These are phyloP conservation scores for Tetramorium alpestre DNA, from an alignment of 1,140 invertebrate species.

Conservation along the genomic window DNA sequence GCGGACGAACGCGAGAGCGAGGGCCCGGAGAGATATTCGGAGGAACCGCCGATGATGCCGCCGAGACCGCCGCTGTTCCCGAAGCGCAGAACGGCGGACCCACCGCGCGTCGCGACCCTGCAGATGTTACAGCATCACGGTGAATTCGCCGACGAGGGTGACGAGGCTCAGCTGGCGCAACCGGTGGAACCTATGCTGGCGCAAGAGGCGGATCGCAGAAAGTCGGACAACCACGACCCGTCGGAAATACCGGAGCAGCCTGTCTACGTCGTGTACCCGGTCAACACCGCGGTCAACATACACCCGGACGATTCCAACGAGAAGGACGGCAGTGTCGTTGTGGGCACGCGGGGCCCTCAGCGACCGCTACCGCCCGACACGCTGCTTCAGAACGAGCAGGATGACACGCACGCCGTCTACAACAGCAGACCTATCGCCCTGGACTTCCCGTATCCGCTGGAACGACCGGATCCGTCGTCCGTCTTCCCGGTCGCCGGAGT, in stretches of 20 bases:
- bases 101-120: constrained; percentile 85
- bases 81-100: constrained; percentile 78
- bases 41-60: constrained; percentile 83
- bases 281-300: constrained; percentile 84
- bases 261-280: constrained; percentile 89
- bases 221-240: constrained; percentile 63
- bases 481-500: constrained; percentile 68
- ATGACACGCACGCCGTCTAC: constrained; percentile 48
- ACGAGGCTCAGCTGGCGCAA: neutral
- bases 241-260: constrained; percentile 81
- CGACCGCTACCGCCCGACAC: constrained; percentile 86
- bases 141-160: constrained; percentile 66
- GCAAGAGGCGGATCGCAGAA: constrained; percentile 63
- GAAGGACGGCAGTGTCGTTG: constrained; percentile 86
- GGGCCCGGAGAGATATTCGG: constrained; percentile 78
- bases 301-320: constrained; percentile 84
- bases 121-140: constrained; percentile 88
- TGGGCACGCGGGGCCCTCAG: constrained; percentile 86
- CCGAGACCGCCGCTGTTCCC: constrained; percentile 82
- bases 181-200: neutral
- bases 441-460: constrained; percentile 88
- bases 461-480: constrained; percentile 85
- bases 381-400: constrained; percentile 77
- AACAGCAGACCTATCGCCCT: constrained; percentile 79
- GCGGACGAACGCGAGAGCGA: constrained; percentile 32